These are phyloP conservation scores for Lepeophtheirus salmonis DNA, from an alignment of 1,140 invertebrate genomes.

Conservation along the genomic window DNA sequence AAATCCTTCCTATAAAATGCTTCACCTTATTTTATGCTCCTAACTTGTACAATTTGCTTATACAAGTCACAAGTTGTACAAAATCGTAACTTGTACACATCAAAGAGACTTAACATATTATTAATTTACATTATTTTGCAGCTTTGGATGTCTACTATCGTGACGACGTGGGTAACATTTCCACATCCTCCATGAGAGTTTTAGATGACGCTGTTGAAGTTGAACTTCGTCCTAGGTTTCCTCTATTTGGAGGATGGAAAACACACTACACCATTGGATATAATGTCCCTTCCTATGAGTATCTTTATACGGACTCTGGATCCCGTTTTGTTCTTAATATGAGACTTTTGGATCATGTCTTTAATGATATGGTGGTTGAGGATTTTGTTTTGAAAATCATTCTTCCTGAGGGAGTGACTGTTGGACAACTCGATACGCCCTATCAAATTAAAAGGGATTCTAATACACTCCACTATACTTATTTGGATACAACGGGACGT, in stretches of 20 bases:
- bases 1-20: no score
- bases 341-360: constrained; percentile 82
- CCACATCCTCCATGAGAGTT: constrained; percentile 74
- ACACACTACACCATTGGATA: constrained; percentile 92
- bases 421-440: constrained; percentile 60
- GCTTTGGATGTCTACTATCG: constrained; percentile 19
- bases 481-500: constrained; percentile 59
- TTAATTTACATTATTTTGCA: neutral
- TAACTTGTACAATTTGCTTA: no score
- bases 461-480: constrained; percentile 69
- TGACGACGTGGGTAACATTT: constrained; percentile 98
- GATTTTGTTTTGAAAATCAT: constrained; percentile 75
- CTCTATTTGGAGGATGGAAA: constrained; percentile 96
- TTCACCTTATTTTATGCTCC: no score
- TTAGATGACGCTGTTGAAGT: constrained; percentile 80
- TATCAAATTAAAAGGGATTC: constrained; percentile 52
- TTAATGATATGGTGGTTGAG: constrained; percentile 88
- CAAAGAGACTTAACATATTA: no score
- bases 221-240: constrained; percentile 83
- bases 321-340: constrained; percentile 68
- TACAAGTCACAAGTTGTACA: no score
- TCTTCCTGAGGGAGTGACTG: constrained; percentile 71
- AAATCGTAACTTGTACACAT: no score
- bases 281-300: constrained; percentile 91
- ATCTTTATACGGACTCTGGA: constrained; percentile 52